Base-by-base conservation (phyloP, 2,113 vertebrate species). In the Pachypanchax playfairii region DNA sequence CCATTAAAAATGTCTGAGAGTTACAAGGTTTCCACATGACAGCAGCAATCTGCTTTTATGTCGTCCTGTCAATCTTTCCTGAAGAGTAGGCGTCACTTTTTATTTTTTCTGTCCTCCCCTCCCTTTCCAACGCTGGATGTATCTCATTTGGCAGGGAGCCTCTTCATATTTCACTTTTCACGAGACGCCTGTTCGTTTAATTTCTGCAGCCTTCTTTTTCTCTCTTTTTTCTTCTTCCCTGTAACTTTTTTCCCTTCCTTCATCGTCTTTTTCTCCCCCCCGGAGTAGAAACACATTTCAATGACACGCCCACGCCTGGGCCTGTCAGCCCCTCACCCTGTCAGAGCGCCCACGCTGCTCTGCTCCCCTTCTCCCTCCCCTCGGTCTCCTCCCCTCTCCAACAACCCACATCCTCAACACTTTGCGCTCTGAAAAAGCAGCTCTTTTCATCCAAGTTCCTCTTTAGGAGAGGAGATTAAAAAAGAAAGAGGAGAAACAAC, bases 241-340 rank as follows among this genome's bases (percentile, higher is more conserved):
- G 70, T 48, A 81, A 83, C 78, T 75, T 66, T 67, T 69, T 66
- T 26, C 35, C 17, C 3, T 2, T 17, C 46, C 51, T 35, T 29
- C 42, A 22, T 18, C 58, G 29, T 22, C 51, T 28, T 20, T 31
- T 51, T 43, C 65, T 43, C 50, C 70, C 77, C 74, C 59, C 53
- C 63, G 42, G 81, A 85, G 88, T 71, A 88, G 83, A 87, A 87
- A 85, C 85, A 86, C 88, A 86, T 89, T 89, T 89, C 88, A 89
- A 89, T 89, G 88, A 83, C 85, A 89, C 88, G 75, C 88, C 88
- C 88, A 89, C 88, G 86, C 86, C 82, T 55, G 83, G 79, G 83
- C 88, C 85, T 88, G 83, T 87, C 88, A 88, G 83, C 83, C 88
- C 86, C 85, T 85, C 85, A 70, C 86, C 83, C 83, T 88, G 88